A percentile compares a stretch with the other conserved stretches of the same genome.
phyloP scores from a whole-genome alignment of 1,140 invertebrate genomes.

The Tachypleus tridentatus region DNA sequence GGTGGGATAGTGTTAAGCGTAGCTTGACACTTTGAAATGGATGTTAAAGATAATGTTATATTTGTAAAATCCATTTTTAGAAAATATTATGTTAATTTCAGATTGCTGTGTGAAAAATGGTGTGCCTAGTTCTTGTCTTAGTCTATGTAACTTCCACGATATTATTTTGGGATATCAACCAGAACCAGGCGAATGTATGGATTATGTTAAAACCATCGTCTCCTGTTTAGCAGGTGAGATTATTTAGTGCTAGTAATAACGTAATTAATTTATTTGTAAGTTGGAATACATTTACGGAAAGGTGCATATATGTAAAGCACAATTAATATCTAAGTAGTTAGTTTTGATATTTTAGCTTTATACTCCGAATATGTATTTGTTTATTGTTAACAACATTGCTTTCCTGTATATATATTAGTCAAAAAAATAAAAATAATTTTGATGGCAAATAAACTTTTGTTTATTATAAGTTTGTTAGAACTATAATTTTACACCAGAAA shows the following conservation, averaged over 20 bases:
- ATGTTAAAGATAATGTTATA: too few relatives aligned
- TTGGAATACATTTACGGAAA: too few relatives aligned
- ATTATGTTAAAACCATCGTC: constrained; percentile 60
- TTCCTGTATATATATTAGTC: neutral
- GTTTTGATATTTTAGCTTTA: neutral
- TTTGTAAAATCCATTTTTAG: too few relatives aligned
- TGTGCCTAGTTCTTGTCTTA: constrained; percentile 52
- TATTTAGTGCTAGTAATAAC: neutral
- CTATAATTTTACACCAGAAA: too few relatives aligned
- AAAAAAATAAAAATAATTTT: too few relatives aligned
- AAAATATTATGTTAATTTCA: neutral
- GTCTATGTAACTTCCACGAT: constrained; percentile 68
- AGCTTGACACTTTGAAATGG: too few relatives aligned
- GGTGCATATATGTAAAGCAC: neutral
- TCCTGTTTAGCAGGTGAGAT: constrained; percentile 43
- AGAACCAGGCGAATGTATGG: constrained; percentile 61
- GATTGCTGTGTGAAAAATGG: constrained; percentile 55
- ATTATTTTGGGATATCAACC: constrained; percentile 63
- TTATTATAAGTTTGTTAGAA: too few relatives aligned
- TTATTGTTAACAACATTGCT: neutral
- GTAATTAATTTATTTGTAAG: neutral
- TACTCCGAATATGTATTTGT: neutral
- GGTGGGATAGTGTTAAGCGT: too few relatives aligned
- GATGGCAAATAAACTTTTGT: too few relatives aligned
- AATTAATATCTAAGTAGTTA: neutral